Evolutionary conservation across 2,888 invertebrate species (phyloP), one percentile per base, ranked within the genome.

Genomic region (Teleiodes luculella): DNA sequence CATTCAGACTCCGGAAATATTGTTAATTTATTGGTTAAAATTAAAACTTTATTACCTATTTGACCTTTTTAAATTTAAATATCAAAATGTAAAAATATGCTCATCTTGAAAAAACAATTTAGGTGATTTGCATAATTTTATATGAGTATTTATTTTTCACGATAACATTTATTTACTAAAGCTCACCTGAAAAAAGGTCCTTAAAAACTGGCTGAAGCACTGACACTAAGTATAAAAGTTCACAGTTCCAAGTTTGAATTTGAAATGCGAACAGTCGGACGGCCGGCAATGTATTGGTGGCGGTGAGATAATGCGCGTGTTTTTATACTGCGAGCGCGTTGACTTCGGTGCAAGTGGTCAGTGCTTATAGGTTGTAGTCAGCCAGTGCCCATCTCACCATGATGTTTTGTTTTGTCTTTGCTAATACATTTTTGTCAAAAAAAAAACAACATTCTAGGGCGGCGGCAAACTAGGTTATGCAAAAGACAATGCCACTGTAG

Each of bases 221-320:
- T 79, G 69, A 75, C 88, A 87, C 86, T 59, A 69, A 73, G 58
- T 63, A 63, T 65, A 75, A 73, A 78, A 77, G 31, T 50, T 37
- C 68, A 70, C 54, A 65, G 56, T 68, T 74, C 63, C 67, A 71
- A 72, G 58, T 68, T 70, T 66, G 67, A 67, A 61, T 72, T 65
- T 66, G 64, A 74, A 80, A 80, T 85, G 81, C 77, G 83, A 72
- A 70, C 85, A 80, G 74, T 76, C 72, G 76, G 85, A 80, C 83
- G 71, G 83, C 71, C 79, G 76, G 81, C 83, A 77, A 84, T 81
- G 83, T 83, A 88, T 86, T 88, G 86, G 79, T 78, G 72, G 72
- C 70, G 67, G 76, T 69, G 66, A 80, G 83, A 81, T 81, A 81
- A 78, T 70, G 75, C 68, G 66, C 68, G 70, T 69, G 76, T 74